Evolutionary conservation across 2,797 vertebrate genomes (phyloP).

Genomic region (Rallus crepitans): DNA sequence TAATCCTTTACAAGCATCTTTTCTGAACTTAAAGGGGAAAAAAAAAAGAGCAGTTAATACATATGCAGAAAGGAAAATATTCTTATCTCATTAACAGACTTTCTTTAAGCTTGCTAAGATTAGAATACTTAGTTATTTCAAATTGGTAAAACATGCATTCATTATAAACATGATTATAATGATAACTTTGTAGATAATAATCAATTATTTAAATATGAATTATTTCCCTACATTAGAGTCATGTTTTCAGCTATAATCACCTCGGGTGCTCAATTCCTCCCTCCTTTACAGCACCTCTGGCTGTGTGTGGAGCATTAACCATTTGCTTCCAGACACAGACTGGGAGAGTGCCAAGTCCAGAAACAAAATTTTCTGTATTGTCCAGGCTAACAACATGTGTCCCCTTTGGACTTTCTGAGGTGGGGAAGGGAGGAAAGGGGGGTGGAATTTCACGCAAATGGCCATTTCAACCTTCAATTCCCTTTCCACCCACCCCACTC

Average conservation of each 20-base stretch:
- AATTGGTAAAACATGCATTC: conserved; percentile 76
- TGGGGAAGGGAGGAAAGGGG: not conserved
- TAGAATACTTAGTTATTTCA: conserved; percentile 75
- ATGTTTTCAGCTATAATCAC: conserved; percentile 75
- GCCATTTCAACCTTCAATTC: not conserved
- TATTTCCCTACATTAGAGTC: conserved; percentile 74
- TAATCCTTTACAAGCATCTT: conserved; percentile 47
- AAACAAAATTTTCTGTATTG: not conserved
- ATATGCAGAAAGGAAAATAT: conserved; percentile 71
- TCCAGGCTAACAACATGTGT: not conserved
- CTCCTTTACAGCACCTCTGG: conserved; percentile 52
- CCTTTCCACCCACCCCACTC: not conserved
- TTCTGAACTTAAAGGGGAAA: not conserved
- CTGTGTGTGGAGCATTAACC: conserved; percentile 58
- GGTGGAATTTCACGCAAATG: not conserved
- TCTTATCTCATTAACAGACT: conserved; percentile 73
- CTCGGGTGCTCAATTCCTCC: conserved; percentile 42
- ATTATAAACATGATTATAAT: conserved; percentile 76
- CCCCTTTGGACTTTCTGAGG: not conserved
- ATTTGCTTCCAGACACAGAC: conserved; percentile 5
- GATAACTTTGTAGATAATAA: conserved; percentile 78
- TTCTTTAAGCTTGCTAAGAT: conserved; percentile 73
- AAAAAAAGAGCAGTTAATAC: conserved; percentile 58
- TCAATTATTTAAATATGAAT: conserved; percentile 77
- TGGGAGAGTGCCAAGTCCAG: not conserved